Percentiles rank a stretch among this genome's conserved stretches.
These are phyloP conservation scores for Amblyjoppa proteus DNA, from an alignment of 2,888 invertebrate species.

Conservation along the genomic window DNA sequence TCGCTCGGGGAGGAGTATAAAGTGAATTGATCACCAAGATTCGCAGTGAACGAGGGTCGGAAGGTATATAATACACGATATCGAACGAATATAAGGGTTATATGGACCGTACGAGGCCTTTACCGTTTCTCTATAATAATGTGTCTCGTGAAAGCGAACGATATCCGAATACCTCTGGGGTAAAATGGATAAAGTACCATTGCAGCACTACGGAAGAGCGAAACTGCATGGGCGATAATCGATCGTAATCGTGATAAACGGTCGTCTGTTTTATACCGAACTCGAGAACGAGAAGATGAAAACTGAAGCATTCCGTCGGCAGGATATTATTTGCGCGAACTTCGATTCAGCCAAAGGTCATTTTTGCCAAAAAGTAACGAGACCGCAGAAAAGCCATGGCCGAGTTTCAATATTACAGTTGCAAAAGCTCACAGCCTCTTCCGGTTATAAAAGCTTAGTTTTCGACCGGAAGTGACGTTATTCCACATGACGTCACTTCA, in stretches of 20 bases:
- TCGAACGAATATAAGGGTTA: conserved; percentile 43
- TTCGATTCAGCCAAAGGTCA: too few species aligned
- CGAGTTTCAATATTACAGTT: too few species aligned
- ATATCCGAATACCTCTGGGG: conserved; percentile 20
- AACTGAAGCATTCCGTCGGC: not conserved
- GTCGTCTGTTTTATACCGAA: conserved; percentile 2
- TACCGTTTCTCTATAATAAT: conserved; percentile 47
- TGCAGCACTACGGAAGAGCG: not conserved
- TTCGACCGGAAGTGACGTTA: too few species aligned
- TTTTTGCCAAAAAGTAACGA: too few species aligned
- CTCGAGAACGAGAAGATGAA: conserved; percentile 13
- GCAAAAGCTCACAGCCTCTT: too few species aligned
- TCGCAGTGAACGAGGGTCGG: not conserved
- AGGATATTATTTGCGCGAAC: not conserved
- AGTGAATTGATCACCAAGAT: conserved; percentile 24
- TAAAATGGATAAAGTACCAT: conserved; percentile 46
- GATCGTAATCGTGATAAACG: conserved; percentile 2
- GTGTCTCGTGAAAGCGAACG: conserved; percentile 28
- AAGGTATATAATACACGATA: conserved; percentile 22
- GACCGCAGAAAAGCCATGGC: too few species aligned
- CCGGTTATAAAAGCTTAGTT: too few species aligned
- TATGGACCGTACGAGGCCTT: conserved; percentile 17
- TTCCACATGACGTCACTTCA: too few species aligned
- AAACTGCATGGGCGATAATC: not conserved
- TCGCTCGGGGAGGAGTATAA: not conserved